Conservation (phyloP, 1,140 invertebrate genomes). For the Venturia canescens region DNA sequence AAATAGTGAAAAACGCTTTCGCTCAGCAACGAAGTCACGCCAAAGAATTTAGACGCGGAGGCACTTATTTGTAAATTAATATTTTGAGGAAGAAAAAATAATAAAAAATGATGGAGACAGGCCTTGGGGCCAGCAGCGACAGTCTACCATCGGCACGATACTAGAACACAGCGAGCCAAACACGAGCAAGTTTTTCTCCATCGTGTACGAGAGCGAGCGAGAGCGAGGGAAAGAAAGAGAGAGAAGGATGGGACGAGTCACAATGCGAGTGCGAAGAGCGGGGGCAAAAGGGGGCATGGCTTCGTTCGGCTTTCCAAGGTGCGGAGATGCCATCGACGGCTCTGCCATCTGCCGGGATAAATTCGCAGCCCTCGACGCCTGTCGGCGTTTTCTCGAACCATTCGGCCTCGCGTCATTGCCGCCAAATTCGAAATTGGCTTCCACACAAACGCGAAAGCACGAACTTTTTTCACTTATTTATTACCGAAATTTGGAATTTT, state of each 20-base stretch:
- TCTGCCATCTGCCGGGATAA: background rate
- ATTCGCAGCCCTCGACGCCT: conserved; percentile 8
- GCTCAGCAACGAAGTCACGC: too few relatives aligned
- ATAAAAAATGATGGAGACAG: conserved; percentile 10
- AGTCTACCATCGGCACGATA: background rate
- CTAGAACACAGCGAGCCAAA: background rate
- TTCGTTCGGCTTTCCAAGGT: background rate
- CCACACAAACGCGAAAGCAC: too few relatives aligned
- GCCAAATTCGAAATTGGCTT: background rate
- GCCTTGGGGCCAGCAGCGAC: conserved; percentile 1
- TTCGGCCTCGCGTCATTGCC: background rate
- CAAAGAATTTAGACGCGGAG: too few relatives aligned
- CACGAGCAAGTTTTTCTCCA: background rate
- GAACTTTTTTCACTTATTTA: too few relatives aligned
- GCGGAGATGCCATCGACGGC: background rate
- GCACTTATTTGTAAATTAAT: background rate
- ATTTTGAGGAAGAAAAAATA: background rate
- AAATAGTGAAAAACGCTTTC: background rate
- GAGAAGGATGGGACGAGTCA: too few relatives aligned
- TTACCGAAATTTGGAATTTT: too few relatives aligned
- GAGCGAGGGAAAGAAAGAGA: too few relatives aligned
- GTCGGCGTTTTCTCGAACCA: conserved; percentile 52
- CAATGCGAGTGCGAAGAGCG: too few relatives aligned
- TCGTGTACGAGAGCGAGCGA: background rate
- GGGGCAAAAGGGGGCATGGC: background rate